Percentiles rank a stretch among this genome's conserved stretches.
Conservation (phyloP, 2,113 vertebrate genomes). For the Trematomus loennbergii region DNA sequence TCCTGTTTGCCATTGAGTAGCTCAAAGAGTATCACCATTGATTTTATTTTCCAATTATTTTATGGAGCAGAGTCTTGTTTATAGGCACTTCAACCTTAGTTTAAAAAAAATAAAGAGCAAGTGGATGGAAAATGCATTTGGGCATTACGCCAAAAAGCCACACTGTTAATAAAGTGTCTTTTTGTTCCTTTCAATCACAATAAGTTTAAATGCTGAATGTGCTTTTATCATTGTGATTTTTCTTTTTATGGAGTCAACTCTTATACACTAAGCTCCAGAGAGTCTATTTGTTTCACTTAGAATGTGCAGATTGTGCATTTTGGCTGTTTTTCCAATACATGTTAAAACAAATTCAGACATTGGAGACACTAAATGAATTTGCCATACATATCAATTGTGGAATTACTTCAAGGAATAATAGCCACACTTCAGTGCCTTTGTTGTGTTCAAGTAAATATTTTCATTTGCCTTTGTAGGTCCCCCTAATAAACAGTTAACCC, state of each 20-base stretch:
- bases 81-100: conserved; percentile 50
- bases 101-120: conserved; percentile 55
- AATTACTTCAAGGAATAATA: background rate
- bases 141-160: conserved; percentile 32
- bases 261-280: background rate
- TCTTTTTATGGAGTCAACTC: background rate
- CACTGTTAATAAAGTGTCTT: conserved; percentile 27
- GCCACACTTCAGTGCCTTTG: too few species aligned
- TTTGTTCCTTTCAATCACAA: conserved; percentile 31
- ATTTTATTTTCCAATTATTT: conserved; percentile 47
- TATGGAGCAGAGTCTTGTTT: conserved; percentile 56
- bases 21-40: conserved; percentile 49
- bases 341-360: background rate
- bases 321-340: background rate
- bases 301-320: conserved; percentile 13
- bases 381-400: background rate
- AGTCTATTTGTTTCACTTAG: conserved; percentile 24
- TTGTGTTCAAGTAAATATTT: background rate
- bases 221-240: conserved; percentile 19
- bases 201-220: conserved; percentile 27
- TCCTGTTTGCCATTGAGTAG: conserved; percentile 38
- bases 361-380: background rate
- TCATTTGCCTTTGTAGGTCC: background rate
- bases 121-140: background rate
- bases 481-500: background rate